phyloP scores from a whole-genome alignment of 2,113 vertebrate species.

The Hydropotes inermis region DNA sequence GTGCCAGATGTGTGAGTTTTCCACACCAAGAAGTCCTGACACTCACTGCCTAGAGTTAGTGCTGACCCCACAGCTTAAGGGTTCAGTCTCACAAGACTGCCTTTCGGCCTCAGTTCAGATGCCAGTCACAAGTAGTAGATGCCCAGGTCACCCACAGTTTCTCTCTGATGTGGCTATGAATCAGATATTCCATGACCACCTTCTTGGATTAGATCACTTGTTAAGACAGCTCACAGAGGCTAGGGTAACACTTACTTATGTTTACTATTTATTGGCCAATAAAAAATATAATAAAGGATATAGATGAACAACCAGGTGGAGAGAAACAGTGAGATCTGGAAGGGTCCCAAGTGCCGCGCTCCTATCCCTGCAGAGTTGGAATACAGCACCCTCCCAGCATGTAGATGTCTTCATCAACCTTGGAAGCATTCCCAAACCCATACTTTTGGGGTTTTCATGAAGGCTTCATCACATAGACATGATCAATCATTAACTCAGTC shows the following conservation, averaged over 20 bases:
- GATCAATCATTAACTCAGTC: not conserved
- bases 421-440: not conserved
- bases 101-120: not conserved
- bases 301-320: not conserved
- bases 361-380: not conserved
- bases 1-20: not conserved
- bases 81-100: not conserved
- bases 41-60: not conserved
- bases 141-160: not conserved
- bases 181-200: not conserved
- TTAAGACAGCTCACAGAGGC: not conserved
- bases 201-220: not conserved
- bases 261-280: not conserved
- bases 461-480: not conserved
- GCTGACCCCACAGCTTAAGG: not conserved
- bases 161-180: not conserved
- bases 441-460: not conserved
- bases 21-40: not conserved
- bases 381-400: not conserved
- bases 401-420: not conserved
- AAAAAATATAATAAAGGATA: not conserved
- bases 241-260: not conserved
- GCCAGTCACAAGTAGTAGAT: not conserved
- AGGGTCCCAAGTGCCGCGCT: not conserved
- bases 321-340: not conserved